Evolutionary conservation across 2,888 invertebrate genomes (phyloP).

Genomic region (Copidosoma aretas): DNA sequence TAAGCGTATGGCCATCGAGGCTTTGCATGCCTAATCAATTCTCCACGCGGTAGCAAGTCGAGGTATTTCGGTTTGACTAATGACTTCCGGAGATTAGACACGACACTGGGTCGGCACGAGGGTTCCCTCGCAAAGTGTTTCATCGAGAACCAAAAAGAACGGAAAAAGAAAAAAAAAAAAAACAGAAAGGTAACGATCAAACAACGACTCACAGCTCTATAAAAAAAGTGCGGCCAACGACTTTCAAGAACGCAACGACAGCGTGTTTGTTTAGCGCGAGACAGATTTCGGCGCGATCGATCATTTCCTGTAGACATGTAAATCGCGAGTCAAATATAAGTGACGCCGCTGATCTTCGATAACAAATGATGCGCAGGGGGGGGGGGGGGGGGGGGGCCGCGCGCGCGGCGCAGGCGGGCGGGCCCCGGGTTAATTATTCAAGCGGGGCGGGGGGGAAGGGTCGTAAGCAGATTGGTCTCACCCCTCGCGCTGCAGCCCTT

Average conservation of each 20-base stretch:
- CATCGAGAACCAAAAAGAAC: neutral
- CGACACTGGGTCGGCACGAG: constrained; percentile 37
- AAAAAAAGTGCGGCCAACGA: constrained; percentile 8
- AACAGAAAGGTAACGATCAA: neutral
- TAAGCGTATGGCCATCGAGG: no score
- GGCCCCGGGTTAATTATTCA: constrained; percentile 61
- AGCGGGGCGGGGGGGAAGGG: constrained; percentile 55
- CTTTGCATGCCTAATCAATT: constrained; percentile 40
- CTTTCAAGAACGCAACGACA: neutral
- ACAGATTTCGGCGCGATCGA: constrained; percentile 50
- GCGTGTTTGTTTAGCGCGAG: constrained; percentile 34
- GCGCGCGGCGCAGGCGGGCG: no score
- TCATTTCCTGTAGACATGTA: constrained; percentile 32
- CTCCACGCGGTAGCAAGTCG: constrained; percentile 28
- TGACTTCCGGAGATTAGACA: constrained; percentile 22
- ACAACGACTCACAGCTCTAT: neutral
- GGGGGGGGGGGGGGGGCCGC: neutral
- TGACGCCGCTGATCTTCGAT: constrained; percentile 46
- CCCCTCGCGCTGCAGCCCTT: constrained; percentile 53
- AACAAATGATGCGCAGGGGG: constrained; percentile 52
- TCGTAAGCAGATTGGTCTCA: constrained; percentile 62
- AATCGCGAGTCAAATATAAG: neutral
- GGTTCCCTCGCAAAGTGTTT: constrained; percentile 22
- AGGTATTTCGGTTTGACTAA: constrained; percentile 39
- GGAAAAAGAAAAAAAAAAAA: neutral